Percentiles rank a stretch among this genome's conserved stretches.
Evolutionary conservation across 2,888 invertebrate genomes (phyloP).

Genomic region (Microplitis manilae): DNA sequence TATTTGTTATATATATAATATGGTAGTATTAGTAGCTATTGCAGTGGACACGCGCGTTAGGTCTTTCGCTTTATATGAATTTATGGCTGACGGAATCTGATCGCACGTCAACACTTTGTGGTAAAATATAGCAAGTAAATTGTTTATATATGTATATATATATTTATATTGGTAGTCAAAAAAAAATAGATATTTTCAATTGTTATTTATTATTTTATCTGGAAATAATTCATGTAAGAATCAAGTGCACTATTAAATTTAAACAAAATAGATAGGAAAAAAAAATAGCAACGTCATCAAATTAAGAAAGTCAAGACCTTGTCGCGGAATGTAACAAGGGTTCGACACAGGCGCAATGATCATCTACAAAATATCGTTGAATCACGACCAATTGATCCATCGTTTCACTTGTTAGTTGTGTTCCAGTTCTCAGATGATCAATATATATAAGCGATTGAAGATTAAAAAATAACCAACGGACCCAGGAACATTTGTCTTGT

Average conservation of each 20-base stretch:
- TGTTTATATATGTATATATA: neutral
- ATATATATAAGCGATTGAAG: neutral
- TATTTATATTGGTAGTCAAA: neutral
- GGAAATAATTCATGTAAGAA: neutral
- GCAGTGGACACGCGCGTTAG: neutral
- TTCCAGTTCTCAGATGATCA: neutral
- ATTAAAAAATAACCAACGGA: neutral
- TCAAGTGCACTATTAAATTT: too few relatives aligned
- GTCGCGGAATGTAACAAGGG: neutral
- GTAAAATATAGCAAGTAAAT: neutral
- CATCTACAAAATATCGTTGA: neutral
- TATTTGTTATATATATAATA: neutral
- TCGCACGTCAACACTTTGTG: neutral
- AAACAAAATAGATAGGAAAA: neutral
- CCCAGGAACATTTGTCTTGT: neutral
- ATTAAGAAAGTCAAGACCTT: neutral
- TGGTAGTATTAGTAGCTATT: neutral
- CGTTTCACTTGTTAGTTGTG: neutral
- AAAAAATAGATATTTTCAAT: neutral
- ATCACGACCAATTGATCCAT: neutral
- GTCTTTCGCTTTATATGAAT: slow-evolving; percentile 1
- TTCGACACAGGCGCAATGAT: neutral
- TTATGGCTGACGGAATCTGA: slow-evolving; percentile 1
- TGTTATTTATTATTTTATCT: neutral
- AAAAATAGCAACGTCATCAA: neutral